These are phyloP conservation scores for Sinocyclocheilus grahami DNA, from an alignment of 2,113 vertebrate species.

Conservation along the genomic window DNA sequence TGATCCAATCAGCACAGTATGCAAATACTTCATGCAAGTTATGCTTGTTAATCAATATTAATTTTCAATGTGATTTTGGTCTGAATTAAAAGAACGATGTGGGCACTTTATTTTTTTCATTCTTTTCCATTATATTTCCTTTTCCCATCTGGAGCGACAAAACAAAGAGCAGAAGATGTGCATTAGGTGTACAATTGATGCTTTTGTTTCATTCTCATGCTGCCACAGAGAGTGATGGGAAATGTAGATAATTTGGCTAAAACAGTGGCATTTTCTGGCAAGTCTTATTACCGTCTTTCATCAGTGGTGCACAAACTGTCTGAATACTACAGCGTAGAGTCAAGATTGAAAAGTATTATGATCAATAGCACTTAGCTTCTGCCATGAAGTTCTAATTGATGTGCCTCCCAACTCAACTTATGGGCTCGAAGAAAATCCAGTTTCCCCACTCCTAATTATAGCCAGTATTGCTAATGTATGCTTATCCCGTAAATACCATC, in stretches of 20 bases:
- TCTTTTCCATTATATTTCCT: background rate
- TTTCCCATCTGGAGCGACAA: background rate
- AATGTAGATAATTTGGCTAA: background rate
- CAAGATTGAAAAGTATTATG: background rate
- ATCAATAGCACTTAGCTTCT: constrained; percentile 8
- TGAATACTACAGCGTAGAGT: background rate
- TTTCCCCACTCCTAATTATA: background rate
- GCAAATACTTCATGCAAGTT: background rate
- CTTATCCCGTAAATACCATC: background rate
- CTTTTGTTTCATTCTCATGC: too few species aligned
- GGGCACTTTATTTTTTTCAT: background rate
- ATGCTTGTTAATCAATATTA: background rate
- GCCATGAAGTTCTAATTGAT: background rate
- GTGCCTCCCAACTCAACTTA: background rate
- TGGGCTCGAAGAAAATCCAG: background rate
- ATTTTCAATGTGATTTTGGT: background rate
- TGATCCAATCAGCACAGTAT: background rate
- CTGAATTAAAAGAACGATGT: background rate
- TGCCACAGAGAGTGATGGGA: background rate
- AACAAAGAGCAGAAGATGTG: background rate
- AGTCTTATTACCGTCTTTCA: background rate
- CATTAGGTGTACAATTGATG: background rate
- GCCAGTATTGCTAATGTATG: background rate
- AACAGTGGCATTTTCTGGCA: background rate
- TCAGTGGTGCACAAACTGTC: background rate